Evolutionary conservation across 2,888 invertebrate species (phyloP).

Genomic region (Aethes cnicana): DNA sequence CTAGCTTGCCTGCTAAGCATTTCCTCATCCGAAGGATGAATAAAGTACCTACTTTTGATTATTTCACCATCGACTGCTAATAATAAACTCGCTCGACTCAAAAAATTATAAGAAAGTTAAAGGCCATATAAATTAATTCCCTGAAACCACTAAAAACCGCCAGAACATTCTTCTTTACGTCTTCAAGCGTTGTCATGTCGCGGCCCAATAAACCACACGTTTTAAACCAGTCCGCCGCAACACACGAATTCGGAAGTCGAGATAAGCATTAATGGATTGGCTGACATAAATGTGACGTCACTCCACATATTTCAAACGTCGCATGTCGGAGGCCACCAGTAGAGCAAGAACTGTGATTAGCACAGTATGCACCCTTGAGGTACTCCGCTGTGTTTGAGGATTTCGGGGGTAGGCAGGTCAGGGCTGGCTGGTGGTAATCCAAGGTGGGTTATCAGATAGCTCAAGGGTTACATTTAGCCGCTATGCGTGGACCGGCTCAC

Average conservation of each 20-base stretch:
- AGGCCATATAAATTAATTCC: too few relatives aligned
- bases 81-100: too few relatives aligned
- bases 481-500: slow-evolving; percentile 76
- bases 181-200: slow-evolving; percentile 58
- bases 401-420: slow-evolving; percentile 40
- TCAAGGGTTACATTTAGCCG: slow-evolving; percentile 75
- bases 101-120: too few relatives aligned
- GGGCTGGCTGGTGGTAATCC: slow-evolving; percentile 45
- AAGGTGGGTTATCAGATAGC: slow-evolving; percentile 72
- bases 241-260: slow-evolving; percentile 77
- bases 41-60: too few relatives aligned
- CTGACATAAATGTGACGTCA: slow-evolving; percentile 82
- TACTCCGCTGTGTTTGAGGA: not conserved
- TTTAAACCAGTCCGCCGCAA: slow-evolving; percentile 50
- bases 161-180: not conserved
- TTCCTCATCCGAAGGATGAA: too few relatives aligned
- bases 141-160: not conserved
- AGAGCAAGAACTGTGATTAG: slow-evolving; percentile 41
- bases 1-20: too few relatives aligned
- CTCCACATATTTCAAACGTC: slow-evolving; percentile 77
- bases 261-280: slow-evolving; percentile 81
- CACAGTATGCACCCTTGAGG: not conserved
- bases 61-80: too few relatives aligned
- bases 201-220: slow-evolving; percentile 63
- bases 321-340: slow-evolving; percentile 60